Percentiles rank a stretch among this genome's conserved stretches.
Conservation (phyloP, 1,140 invertebrate species). For the Vanessa atalanta region DNA sequence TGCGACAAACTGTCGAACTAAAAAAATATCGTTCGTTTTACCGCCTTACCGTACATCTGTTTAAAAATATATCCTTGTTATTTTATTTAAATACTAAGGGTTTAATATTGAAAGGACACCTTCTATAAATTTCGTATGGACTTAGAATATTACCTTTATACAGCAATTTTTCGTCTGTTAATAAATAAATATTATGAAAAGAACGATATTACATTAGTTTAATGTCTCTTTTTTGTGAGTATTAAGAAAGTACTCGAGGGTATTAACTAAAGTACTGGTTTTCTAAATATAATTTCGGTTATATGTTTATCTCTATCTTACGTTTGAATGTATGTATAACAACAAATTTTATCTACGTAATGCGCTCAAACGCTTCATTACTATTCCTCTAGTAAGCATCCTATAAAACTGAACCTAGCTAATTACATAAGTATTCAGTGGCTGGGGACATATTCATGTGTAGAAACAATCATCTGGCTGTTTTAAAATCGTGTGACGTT, state of each 20-base stretch:
- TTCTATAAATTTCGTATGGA: background rate
- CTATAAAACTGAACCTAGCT: constrained; percentile 15
- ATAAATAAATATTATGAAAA: no score
- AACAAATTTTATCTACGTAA: constrained; percentile 4
- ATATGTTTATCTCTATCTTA: background rate
- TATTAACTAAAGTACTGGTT: no score
- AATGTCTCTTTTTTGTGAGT: no score
- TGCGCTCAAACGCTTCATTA: background rate
- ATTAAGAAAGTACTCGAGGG: no score
- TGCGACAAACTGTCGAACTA: constrained; percentile 60
- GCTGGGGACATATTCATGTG: background rate
- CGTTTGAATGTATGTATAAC: background rate
- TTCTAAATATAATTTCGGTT: no score
- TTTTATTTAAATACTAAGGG: constrained; percentile 1
- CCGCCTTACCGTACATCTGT: constrained; percentile 31
- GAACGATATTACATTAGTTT: no score
- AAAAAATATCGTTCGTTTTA: constrained; percentile 47
- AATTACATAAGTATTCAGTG: constrained; percentile 23
- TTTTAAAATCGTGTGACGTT: constrained; percentile 22
- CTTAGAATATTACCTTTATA: no score
- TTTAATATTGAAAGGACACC: background rate
- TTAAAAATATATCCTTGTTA: constrained; percentile 31
- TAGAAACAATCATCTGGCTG: constrained; percentile 10
- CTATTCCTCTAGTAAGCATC: background rate
- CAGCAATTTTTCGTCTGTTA: no score